Evolutionary conservation across 2,797 vertebrate species (phyloP), one percentile per base, ranked within the genome.

Genomic region (Xenops minutus): DNA sequence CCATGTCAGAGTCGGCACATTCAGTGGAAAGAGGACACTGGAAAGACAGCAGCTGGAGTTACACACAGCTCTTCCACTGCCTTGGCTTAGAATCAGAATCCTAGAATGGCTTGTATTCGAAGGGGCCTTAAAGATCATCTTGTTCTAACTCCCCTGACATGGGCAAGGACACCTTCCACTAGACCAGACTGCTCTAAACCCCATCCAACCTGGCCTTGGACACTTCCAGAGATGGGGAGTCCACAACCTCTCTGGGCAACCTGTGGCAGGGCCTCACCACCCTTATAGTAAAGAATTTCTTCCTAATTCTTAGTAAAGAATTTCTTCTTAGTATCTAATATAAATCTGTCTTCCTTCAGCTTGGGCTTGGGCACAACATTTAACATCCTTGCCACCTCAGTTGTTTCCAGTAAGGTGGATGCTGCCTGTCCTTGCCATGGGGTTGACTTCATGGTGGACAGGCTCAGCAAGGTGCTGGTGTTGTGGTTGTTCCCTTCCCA

Each of bases 111-210:
- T 51, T 58, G 37, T 22, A 7, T 34, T 34, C 44, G 24, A 51
- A 71, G n/a, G 17, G 24, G 4, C 37, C 24, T 56, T 21, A 30
- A 29, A n/a, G 12, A 7, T 26, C 27, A 26, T 37, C 36, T 34
- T 1, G 2, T 63, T 63, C 9, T 37, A 89, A 26, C 4, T 1
- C 16, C 13, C 2, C 20, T 71, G 14, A 11, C 20, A 14, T 14
- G 9, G 9, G 8, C 51, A 63, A 21, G 24, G 51, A 44, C n/a
- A 58, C 8, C 14, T 71, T 34, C 37, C 14, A 7, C 13, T 52
- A 0, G 0, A 12, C 17, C 37, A 71, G 29, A 3, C 0, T 1
- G 4, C 17, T 71, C 23, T 23, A 27, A 49, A 8, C 9, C 13
- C 56, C 0, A 0, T 49, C 56, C 44, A 63, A 0, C 14, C 17